These are phyloP conservation scores for Acanthopleura granulata DNA, from an alignment of 2,888 invertebrate genomes.

Conservation along the genomic window DNA sequence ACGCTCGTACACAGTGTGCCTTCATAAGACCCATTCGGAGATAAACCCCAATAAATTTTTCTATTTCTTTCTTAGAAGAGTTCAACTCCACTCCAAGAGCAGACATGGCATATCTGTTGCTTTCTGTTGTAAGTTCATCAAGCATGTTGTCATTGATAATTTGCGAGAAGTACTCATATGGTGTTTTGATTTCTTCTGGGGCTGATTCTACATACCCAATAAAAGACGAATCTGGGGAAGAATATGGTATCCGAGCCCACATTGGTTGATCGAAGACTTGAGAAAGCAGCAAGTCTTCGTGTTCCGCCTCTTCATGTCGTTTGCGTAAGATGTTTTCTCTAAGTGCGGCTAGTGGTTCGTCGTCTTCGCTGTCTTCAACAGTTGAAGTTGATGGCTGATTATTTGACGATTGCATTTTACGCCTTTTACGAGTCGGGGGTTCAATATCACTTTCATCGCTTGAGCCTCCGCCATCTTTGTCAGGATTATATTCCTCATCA, in stretches of 20 bases:
- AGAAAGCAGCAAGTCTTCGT: slow-evolving; percentile 1
- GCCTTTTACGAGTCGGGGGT: slow-evolving; percentile 4
- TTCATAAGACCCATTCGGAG: slow-evolving; percentile 13
- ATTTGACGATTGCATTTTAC: neutral
- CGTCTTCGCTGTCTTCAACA: slow-evolving; percentile 1
- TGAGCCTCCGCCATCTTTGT: slow-evolving; percentile 1
- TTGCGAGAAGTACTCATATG: slow-evolving; percentile 7
- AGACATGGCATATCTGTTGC: slow-evolving; percentile 7
- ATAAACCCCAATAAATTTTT: neutral
- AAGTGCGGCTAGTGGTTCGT: neutral
- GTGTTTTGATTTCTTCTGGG: slow-evolving; percentile 3
- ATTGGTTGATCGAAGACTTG: slow-evolving; percentile 7
- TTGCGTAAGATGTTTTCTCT: slow-evolving; percentile 7
- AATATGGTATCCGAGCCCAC: slow-evolving; percentile 4
- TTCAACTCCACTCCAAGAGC: slow-evolving; percentile 4
- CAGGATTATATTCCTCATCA: slow-evolving; percentile 3
- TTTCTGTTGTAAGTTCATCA: slow-evolving; percentile 1
- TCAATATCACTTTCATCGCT: slow-evolving; percentile 7
- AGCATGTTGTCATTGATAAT: neutral
- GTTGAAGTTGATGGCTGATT: slow-evolving; percentile 7
- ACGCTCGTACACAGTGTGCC: neutral
- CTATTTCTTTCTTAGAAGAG: slow-evolving; percentile 9
- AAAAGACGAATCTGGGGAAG: neutral
- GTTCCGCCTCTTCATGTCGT: neutral
- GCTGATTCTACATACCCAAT: neutral